A percentile compares a stretch with the other conserved stretches of the same genome.
phyloP scores from a whole-genome alignment of 2,113 vertebrate genomes.

The Halichoeres trimaculatus region DNA sequence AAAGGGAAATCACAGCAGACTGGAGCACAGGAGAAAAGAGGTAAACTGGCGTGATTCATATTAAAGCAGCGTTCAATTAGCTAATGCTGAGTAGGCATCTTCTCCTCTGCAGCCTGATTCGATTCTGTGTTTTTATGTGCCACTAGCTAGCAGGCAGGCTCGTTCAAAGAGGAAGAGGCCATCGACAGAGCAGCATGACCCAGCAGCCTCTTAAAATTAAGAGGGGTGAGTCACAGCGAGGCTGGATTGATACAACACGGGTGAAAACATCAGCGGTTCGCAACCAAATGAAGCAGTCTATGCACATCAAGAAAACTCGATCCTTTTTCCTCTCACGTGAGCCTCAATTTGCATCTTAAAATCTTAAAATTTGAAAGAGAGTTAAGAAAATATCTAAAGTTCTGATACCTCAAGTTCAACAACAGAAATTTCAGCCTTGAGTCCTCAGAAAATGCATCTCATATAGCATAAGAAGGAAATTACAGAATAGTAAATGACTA shows the following conservation, averaged over 20 bases:
- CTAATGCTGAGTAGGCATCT: slow-evolving; percentile 41
- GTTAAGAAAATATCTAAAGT: no score
- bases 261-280: neutral
- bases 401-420: no score
- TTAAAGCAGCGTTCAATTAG: slow-evolving; percentile 51
- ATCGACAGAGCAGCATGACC: slow-evolving; percentile 55
- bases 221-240: slow-evolving; percentile 13
- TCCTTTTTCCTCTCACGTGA: no score
- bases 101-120: neutral
- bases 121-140: neutral
- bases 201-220: slow-evolving; percentile 20
- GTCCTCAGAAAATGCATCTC: no score
- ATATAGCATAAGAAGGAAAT: no score
- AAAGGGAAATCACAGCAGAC: slow-evolving; percentile 26
- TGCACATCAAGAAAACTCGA: neutral
- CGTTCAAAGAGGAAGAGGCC: slow-evolving; percentile 32
- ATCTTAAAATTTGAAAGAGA: no score
- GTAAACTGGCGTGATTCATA: slow-evolving; percentile 46
- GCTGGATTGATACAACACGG: neutral
- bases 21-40: neutral
- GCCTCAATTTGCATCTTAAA: no score
- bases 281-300: neutral
- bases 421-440: no score
- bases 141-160: slow-evolving; percentile 8
- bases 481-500: no score